These are phyloP conservation scores for Rafetus swinhoei DNA, from an alignment of 2,113 vertebrate genomes.

Conservation along the genomic window DNA sequence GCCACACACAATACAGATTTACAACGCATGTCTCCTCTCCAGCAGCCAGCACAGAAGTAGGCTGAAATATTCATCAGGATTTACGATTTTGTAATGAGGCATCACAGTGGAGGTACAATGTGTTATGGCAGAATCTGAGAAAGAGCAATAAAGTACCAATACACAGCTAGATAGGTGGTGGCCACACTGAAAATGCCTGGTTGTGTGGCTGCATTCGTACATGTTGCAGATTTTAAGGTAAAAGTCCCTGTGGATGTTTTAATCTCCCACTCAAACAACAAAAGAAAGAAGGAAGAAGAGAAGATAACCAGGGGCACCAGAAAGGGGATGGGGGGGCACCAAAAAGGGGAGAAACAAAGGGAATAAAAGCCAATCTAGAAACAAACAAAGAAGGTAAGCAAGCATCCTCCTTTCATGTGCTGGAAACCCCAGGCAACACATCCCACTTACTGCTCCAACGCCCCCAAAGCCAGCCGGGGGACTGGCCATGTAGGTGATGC, in stretches of 20 bases:
- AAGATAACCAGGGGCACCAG: conserved; percentile 49
- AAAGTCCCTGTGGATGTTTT: conserved; percentile 27
- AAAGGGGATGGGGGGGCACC: not conserved
- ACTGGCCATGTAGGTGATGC: not conserved
- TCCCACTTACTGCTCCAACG: conserved; percentile 15
- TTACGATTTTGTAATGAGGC: not conserved
- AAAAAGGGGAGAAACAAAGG: conserved; percentile 52
- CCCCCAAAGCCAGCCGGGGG: conserved; percentile 32
- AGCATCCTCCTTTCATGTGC: conserved; percentile 16
- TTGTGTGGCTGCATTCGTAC: not conserved
- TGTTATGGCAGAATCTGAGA: conserved; percentile 21
- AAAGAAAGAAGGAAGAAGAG: conserved; percentile 11
- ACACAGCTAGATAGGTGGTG: conserved; percentile 55
- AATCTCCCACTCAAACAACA: not conserved
- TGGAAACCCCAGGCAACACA: conserved; percentile 17
- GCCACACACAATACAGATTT: not conserved
- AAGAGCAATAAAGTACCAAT: conserved; percentile 57
- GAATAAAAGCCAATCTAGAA: conserved; percentile 50
- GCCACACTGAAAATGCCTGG: conserved; percentile 21
- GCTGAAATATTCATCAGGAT: not conserved
- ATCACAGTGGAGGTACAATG: not conserved
- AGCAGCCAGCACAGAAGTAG: not conserved
- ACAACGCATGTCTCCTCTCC: not conserved
- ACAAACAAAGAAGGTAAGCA: conserved; percentile 59
- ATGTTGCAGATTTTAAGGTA: conserved; percentile 45